Percentiles rank a stretch among this genome's conserved stretches.
Conservation (phyloP, 64 coral and sea anemone genomes). For the Actinia tenebrosa region DNA sequence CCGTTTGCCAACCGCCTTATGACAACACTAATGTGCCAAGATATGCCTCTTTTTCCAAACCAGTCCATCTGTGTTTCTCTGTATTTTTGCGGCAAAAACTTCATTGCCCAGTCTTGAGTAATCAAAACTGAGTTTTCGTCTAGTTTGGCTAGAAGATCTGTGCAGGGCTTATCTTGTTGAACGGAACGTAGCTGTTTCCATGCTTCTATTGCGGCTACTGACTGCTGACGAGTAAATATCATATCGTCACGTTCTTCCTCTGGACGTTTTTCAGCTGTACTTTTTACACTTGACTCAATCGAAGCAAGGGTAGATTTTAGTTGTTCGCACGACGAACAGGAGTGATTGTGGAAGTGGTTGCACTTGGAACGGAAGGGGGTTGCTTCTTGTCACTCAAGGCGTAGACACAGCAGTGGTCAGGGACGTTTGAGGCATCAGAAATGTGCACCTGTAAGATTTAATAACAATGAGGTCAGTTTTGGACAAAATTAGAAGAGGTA, state of each 20-base stretch:
- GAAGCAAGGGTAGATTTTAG: too few species aligned
- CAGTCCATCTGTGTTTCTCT: too few species aligned
- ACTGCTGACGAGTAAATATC: slow-evolving; percentile 17
- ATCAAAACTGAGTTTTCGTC: too few species aligned
- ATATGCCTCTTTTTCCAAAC: too few species aligned
- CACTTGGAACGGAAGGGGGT: not conserved
- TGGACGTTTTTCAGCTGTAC: too few species aligned
- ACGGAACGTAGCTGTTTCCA: slow-evolving; percentile 27
- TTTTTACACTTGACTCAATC: too few species aligned
- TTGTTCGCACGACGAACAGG: not conserved
- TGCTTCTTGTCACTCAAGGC: not conserved
- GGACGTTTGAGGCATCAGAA: slow-evolving; percentile 15
- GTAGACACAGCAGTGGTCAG: not conserved
- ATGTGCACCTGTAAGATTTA: slow-evolving; percentile 22
- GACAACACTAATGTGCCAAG: too few species aligned
- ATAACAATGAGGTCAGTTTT: not conserved
- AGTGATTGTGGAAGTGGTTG: slow-evolving; percentile 7
- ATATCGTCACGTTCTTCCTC: slow-evolving; percentile 13
- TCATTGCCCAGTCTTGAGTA: too few species aligned
- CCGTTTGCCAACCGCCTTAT: not conserved
- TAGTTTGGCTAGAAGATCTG: not conserved
- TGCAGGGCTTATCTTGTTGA: slow-evolving; percentile 22
- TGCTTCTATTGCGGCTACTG: slow-evolving; percentile 5
- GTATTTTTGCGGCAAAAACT: too few species aligned
- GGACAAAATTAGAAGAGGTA: not conserved